Percentiles rank a stretch among this genome's conserved stretches.
Conservation (phyloP, 2,113 vertebrate genomes). For the Rhegmatorhina hoffmannsi region DNA sequence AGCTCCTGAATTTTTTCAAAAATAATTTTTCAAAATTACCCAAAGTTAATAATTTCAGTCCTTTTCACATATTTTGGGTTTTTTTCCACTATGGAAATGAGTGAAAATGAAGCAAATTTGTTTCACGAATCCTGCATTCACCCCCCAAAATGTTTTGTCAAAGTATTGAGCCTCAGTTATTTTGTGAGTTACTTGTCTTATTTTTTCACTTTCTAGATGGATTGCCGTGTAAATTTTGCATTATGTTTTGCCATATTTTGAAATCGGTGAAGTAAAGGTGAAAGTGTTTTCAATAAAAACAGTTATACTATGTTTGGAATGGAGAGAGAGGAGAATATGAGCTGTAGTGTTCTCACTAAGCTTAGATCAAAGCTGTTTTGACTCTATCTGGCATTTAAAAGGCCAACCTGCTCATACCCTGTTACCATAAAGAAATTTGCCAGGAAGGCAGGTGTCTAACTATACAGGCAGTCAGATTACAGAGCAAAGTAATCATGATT, state of each 20-base stretch:
- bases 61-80: not conserved
- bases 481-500: slow-evolving; percentile 66
- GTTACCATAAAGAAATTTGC: slow-evolving; percentile 64
- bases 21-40: not conserved
- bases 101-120: not conserved
- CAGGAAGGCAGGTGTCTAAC: slow-evolving; percentile 75
- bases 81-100: not conserved
- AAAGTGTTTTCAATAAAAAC: not conserved
- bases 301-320: not conserved
- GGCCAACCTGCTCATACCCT: slow-evolving; percentile 49
- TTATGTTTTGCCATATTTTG: not conserved
- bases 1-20: not conserved
- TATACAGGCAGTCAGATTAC: slow-evolving; percentile 61
- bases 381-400: slow-evolving; percentile 33
- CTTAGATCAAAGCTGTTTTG: slow-evolving; percentile 19
- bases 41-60: not conserved
- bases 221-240: not conserved
- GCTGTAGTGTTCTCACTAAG: not conserved
- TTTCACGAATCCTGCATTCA: not conserved
- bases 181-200: not conserved
- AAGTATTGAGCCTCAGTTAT: not conserved
- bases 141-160: not conserved
- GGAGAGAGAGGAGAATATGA: not conserved
- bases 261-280: not conserved
- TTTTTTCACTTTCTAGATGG: not conserved